Percentiles rank a stretch among this genome's conserved stretches.
These are phyloP conservation scores for Diorhabda sublineata DNA, from an alignment of 1,140 invertebrate species.

Conservation along the genomic window DNA sequence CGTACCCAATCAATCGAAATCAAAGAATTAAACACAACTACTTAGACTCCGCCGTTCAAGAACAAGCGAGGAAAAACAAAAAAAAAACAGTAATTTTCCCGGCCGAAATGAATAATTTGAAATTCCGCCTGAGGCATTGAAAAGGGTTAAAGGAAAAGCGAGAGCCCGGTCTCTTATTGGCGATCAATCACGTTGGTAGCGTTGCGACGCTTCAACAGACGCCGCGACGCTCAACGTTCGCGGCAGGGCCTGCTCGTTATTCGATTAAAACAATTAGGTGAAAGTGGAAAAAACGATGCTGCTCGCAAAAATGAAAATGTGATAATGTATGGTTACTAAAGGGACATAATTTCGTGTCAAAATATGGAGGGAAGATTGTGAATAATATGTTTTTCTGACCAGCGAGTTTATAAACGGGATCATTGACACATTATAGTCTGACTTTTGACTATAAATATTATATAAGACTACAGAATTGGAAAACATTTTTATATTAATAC, in stretches of 20 bases:
- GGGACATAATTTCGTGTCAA: background rate
- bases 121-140: background rate
- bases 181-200: background rate
- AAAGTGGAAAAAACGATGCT: background rate
- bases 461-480: too few relatives aligned
- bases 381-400: background rate
- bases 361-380: background rate
- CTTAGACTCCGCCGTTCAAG: too few relatives aligned
- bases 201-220: background rate
- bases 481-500: too few relatives aligned
- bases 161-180: background rate
- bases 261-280: constrained; percentile 2
- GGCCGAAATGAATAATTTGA: background rate
- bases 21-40: too few relatives aligned
- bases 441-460: too few relatives aligned
- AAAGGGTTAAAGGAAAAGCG: constrained; percentile 1
- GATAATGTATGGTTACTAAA: background rate
- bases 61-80: background rate
- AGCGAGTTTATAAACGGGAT: background rate
- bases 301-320: background rate
- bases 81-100: background rate
- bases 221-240: constrained; percentile 1
- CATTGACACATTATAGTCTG: background rate
- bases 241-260: background rate
- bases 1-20: too few relatives aligned